Evolutionary conservation across 2,797 vertebrate genomes (phyloP), one percentile per base, ranked within the genome.

Genomic region (Macrochelys suwanniensis): DNA sequence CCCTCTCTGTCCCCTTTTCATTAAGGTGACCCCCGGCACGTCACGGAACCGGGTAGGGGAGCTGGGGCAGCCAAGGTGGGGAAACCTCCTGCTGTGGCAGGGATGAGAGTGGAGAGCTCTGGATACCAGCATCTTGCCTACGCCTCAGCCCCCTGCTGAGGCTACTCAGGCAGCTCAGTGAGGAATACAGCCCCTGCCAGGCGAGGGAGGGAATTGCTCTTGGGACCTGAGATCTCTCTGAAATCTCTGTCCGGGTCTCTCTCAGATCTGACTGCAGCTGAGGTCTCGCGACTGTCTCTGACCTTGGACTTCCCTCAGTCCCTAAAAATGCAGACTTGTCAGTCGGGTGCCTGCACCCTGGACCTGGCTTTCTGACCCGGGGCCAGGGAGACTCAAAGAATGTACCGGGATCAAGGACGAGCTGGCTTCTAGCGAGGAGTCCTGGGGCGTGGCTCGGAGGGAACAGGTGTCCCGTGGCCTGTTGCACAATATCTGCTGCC

Each of bases 261-360:
- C 13, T 5, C 33, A 76, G 91, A 87, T 93, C 87, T 28, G 31
- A 88, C 95, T 96, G 92, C 93, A 96, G 89, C 96, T 93, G 93
- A 95, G 83, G 51, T 91, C 54, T 51, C 8, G 83, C 80, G 57
- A 33, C 78, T 86, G 88, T 71, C 82, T 78, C 15, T 56, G 33
- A 53, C 65, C 89, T 97, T 96, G 90, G 89, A 92, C 88, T 96
- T 97, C 45, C 76, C 45, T 16, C 89, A 74, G 68, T 87, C 74
- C 80, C 49, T 92, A 80, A 87, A 95, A n/a, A 53, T 91, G 80
- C 89, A 95, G 84, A 51, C 1, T 0, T 87, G 45, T 80, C 85
- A 94, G 21, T 61, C 47, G 65, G 17, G 6, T 51, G 50, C 49
- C 45, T 77, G 74, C 47, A 47, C 13, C 11, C 51, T 45, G 59